A percentile compares a stretch with the other conserved stretches of the same genome.
Evolutionary conservation across 35 echinoderm and acorn worm genomes (phyloP).

Genomic region (Ophiothrix spiculata): DNA sequence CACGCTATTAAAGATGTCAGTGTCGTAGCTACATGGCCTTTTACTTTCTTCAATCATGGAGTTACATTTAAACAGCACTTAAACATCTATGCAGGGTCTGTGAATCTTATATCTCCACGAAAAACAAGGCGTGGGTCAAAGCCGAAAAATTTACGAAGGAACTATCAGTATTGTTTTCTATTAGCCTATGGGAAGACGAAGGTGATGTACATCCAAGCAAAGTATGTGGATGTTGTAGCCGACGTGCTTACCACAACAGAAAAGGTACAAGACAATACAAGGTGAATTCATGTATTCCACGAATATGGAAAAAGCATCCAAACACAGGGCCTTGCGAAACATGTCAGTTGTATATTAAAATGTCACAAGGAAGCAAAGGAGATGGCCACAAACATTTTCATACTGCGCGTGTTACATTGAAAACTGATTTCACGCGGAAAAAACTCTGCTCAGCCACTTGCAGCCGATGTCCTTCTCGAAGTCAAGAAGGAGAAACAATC

Average conservation of each 20-base stretch:
- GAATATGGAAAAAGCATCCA: background rate
- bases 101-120: background rate
- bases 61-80: background rate
- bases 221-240: background rate
- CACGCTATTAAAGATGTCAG: no score
- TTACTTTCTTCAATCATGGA: background rate
- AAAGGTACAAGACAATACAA: background rate
- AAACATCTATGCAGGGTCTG: background rate
- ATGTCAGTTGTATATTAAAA: background rate
- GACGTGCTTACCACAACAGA: background rate
- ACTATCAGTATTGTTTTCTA: background rate
- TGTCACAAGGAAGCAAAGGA: background rate
- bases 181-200: background rate
- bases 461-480: no score
- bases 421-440: no score
- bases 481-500: no score
- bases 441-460: no score
- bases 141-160: background rate
- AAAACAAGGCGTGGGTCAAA: no score
- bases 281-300: background rate
- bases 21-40: no score
- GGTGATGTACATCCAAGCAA: background rate
- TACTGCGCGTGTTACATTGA: background rate
- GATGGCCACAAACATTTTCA: background rate
- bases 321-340: background rate